These are phyloP conservation scores for Sturmia bella DNA, from an alignment of 2,888 invertebrate species.

Conservation along the genomic window DNA sequence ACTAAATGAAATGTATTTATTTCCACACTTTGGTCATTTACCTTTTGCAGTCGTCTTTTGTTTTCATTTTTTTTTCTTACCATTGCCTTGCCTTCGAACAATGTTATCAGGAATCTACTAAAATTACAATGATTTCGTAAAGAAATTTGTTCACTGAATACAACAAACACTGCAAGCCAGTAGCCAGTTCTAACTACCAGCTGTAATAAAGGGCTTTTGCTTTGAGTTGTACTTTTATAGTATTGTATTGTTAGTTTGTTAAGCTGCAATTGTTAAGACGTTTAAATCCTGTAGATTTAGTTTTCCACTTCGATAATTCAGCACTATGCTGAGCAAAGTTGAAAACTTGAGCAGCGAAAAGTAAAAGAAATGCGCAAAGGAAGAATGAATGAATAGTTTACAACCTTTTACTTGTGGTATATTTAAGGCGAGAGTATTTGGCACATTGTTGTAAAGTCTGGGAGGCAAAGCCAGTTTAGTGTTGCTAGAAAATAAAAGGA, in stretches of 20 bases:
- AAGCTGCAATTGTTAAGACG: slow-evolving; percentile 56
- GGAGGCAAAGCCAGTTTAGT: slow-evolving; percentile 29
- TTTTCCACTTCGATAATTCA: slow-evolving; percentile 78
- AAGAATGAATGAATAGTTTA: slow-evolving; percentile 22
- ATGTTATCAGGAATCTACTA: slow-evolving; percentile 18
- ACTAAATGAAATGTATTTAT: slow-evolving; percentile 47
- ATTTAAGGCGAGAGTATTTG: slow-evolving; percentile 18
- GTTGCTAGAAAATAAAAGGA: slow-evolving; percentile 16
- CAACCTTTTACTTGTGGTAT: slow-evolving; percentile 14
- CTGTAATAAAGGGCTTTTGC: background rate
- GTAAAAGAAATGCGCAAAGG: background rate
- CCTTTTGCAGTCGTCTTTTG: slow-evolving; percentile 31
- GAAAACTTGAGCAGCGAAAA: slow-evolving; percentile 27
- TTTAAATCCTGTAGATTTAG: slow-evolving; percentile 71
- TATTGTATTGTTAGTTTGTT: slow-evolving; percentile 39
- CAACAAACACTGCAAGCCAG: background rate
- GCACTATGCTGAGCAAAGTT: slow-evolving; percentile 66
- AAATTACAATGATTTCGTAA: slow-evolving; percentile 23
- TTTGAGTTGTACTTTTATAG: background rate
- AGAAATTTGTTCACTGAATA: slow-evolving; percentile 59
- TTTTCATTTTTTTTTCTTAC: background rate
- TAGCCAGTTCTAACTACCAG: background rate
- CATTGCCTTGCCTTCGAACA: background rate
- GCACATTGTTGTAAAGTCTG: slow-evolving; percentile 27
- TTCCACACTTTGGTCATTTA: slow-evolving; percentile 40